Evolutionary conservation across 2,888 invertebrate genomes (phyloP), one percentile per base, ranked within the genome.

Genomic region (Eilema caniola): DNA sequence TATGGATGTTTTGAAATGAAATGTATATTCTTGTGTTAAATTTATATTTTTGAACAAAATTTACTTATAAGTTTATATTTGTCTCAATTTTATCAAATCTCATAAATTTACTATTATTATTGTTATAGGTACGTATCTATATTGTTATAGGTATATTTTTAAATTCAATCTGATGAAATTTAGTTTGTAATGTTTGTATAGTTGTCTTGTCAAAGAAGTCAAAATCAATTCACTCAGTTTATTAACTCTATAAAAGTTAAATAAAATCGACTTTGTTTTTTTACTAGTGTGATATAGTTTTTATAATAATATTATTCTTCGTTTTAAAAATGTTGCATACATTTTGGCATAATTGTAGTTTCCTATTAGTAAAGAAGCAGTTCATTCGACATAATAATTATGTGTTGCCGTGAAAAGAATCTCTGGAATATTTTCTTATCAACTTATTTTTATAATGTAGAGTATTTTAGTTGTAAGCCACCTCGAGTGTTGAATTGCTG

Each of bases 401-500:
- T 89, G 75, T 82, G 81, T 91, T 90, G 89, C 88, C 86, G 86
- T 88, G 84, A 88, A 88, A 88, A 85, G 81, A 88, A 87, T 87
- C 62, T 78, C 80, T 78, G 82, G 86, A 86, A 91, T 91, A 90
- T 90, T 92, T 90, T 90, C 86, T 88, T 87, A 87, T 88, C 82
- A 84, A 89, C 82, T 92, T 92, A 90, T 92, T 92, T 92, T 92
- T 92, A 86, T 92, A 92, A 80, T 76, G 77, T 83, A 90, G 85
- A 88, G 85, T 88, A 89, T 89, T 87, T 93, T 93, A 93, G 86
- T 93, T 93, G 75, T 93, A 93, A 93, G 93, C 90, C 90, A 93
- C 89, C 89, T 93, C 87, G 92, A 92, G 90, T 92, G 90, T 93
- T 94, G 88, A 87, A 93, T 93, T 94, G 92, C 92, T 86, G 87